Base-by-base conservation (phyloP, 2,113 vertebrate species). In the Spheniscus mendiculus region DNA sequence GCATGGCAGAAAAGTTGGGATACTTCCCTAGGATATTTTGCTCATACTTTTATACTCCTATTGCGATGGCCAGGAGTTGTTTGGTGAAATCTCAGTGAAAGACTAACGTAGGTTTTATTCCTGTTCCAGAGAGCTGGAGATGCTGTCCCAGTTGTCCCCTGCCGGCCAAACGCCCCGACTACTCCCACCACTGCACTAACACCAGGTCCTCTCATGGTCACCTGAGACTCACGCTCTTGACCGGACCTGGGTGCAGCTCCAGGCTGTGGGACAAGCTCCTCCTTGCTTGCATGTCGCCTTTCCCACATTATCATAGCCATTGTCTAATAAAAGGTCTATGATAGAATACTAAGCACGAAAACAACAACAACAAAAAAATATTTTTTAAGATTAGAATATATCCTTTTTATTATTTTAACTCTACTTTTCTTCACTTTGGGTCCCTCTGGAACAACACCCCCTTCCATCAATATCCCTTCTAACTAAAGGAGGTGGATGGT, bases 281-380 rank as follows among this genome's bases (percentile, higher is more conserved):
- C 15, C 19, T 62, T n/a, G 23, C 5, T 70, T 45, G 19, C 49
- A 40, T 0, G 1, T 9, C 1, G 3, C 5, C 10, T 86, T 69
- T 81, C 42, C n/a, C 69, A 69, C 36, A 23, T 67, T 56, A 38
- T 55, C 18, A 15, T 80, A 80, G 11, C 21, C 6, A 16, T 17
- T 67, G 20, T 36, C 21, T 34, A 73, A 26, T 73, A 79, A 84
- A 89, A 79, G 15, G 11, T 50, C 30, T 7, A 18, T 67, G 22
- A 34, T 3, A 73, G 22, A 80, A 29, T 15, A 73, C 62, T 67
- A 4, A 66, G 7, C 40, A 66, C 0, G 2, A 52, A 72, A 66
- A 32, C 12, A 69, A 62, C 22, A 73, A 34, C 8, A 66, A 27
- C 27, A 15, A 23, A 36, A 15, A 23, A 36, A 15, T 17, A 16